phyloP scores from a whole-genome alignment of 1,140 invertebrate species.

The Tetramorium alpestre region DNA sequence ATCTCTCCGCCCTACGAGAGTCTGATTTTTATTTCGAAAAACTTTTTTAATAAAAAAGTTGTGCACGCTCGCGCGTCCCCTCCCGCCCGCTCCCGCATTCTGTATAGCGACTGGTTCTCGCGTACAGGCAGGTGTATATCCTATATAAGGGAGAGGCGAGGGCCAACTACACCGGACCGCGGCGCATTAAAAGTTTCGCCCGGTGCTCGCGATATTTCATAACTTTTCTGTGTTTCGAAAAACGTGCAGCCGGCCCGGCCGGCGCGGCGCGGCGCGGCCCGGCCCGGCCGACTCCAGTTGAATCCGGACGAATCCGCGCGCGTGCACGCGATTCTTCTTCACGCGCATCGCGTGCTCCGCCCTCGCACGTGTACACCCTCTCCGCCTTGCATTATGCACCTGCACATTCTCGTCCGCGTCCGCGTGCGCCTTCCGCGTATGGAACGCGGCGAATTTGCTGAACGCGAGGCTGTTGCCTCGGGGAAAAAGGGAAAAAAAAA shows the following conservation, averaged over 20 bases:
- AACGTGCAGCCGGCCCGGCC: conserved; percentile 68
- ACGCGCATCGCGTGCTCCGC: neutral
- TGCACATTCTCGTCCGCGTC: conserved; percentile 27
- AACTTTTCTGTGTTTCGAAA: conserved; percentile 85
- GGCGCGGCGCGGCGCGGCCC: no score
- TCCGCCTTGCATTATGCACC: neutral
- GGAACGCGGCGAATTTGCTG: conserved; percentile 29
- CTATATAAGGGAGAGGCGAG: conserved; percentile 62
- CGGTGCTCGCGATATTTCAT: conserved; percentile 84
- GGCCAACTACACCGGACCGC: conserved; percentile 65
- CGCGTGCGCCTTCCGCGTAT: neutral
- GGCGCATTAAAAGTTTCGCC: conserved; percentile 84
- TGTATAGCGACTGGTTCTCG: conserved; percentile 57
- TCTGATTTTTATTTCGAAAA: conserved; percentile 83
- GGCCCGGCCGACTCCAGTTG: conserved; percentile 37
- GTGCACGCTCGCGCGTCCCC: conserved; percentile 34
- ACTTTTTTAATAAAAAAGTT: conserved; percentile 86
- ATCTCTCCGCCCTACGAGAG: conserved; percentile 54
- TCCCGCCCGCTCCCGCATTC: neutral
- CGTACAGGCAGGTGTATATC: conserved; percentile 67
- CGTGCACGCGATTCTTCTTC: conserved; percentile 67
- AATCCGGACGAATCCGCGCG: conserved; percentile 59
- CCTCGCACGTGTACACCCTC: neutral
- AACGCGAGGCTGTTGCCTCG: neutral
- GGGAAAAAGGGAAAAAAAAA: neutral